Evolutionary conservation across 2,888 invertebrate genomes (phyloP), one percentile per base, ranked within the genome.

Genomic region (Nudaria mundana): DNA sequence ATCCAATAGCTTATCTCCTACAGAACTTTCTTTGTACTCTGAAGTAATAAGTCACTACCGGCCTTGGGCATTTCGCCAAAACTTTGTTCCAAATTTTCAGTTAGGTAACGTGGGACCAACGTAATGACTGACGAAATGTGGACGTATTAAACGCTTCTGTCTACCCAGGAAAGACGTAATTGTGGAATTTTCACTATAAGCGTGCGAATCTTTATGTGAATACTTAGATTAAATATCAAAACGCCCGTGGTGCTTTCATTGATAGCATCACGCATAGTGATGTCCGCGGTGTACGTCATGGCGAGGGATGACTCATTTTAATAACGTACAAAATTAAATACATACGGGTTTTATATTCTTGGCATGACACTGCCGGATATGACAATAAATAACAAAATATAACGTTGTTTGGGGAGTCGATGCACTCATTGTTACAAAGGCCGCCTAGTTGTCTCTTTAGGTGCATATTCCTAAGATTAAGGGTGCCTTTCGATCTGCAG

Each of bases 311-410:
- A 77, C 44, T 76, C 78, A 74, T 45, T 29, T 52, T 24, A 28
- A 28, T 33, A 20, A 49, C n/a, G n/a, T n/a, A n/a, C n/a, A n/a
- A n/a, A n/a, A n/a, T n/a, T 52, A 40, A 55, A 36, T 37, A 39
- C 37, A 39, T 40, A 13, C 11, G 40, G 55, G 57, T 59, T 58
- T 66, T 66, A 54, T 68, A 67, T 65, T 72, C 71, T 75, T 76
- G 73, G 75, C 76, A 72, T 67, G 51, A 62, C 63, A 50, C 53
- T 48, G 47, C 41, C 71, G 76, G 75, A 76, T 73, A 66, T 57
- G 49, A 51, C 63, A 63, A 63, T 68, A 65, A 63, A 63, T 68
- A 65, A 63, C 60, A 63, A 57, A 51, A 56, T 57, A 52, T 50
- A 57, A 56, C 59, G 66, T 53, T 48, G 45, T 51, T 52, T 41